Evolutionary conservation across 2,113 vertebrate species (phyloP), one percentile per base, ranked within the genome.

Genomic region (Xiphophorus couchianus): DNA sequence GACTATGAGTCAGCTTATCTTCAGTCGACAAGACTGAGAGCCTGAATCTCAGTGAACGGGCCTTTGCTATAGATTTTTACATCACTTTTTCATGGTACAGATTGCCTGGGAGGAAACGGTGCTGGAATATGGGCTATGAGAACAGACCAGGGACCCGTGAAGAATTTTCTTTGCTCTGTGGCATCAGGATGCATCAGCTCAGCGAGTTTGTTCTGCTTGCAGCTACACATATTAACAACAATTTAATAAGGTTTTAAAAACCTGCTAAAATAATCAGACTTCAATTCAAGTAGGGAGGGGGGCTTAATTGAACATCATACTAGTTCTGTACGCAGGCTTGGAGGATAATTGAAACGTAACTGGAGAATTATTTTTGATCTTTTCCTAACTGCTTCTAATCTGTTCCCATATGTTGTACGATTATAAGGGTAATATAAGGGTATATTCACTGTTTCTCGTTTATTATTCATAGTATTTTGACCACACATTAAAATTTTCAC

Each of bases 1-100:
- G 78, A 77, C 84, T 29, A 77, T 83, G 84, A 90, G 78, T 84
- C 84, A 91, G 85, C 87, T 90, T 88, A 91, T 91, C 90, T 87
- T 78, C 61, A 68, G 84, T 66, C 78, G 58, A 78, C 78, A 82
- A 33, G 39, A 82, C 82, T 64, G 65, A 86, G 80, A 83, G 74
- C 79, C 62, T 69, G 79, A 88, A 86, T 86, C 83, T 84, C 58
- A 31, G 79, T 28, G 14, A 84, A 77, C 77, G 72, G 76, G 77
- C 78, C 79, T 85, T 77, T 84, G 77, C 83, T 74, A 76, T 63
- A 86, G 86, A 91, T 91, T 88, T 62, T 66, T 48, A 81, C 84
- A 89, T 90, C 86, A 82, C 76, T 78, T 88, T 83, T 58, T 84
- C 28, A 13, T 42, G 8, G 69, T 65, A 25, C 29, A 25, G 73